These are phyloP conservation scores for Samia ricini DNA, from an alignment of 1,140 invertebrate genomes.

Conservation along the genomic window DNA sequence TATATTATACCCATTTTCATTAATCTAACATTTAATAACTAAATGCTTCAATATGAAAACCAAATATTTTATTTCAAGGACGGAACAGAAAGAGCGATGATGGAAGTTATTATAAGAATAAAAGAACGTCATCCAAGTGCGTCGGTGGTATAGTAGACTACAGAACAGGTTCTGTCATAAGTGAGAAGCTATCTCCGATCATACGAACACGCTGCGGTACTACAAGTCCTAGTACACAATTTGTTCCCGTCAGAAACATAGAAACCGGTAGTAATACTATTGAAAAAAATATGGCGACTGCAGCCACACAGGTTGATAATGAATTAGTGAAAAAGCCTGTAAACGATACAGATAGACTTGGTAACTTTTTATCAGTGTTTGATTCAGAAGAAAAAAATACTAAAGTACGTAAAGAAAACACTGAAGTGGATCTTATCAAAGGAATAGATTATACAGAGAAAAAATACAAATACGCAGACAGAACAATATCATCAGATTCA, in stretches of 20 bases:
- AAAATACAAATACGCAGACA: constrained; percentile 1
- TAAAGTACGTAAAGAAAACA: constrained; percentile 1
- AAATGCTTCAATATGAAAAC: too few species aligned
- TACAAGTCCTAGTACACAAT: constrained; percentile 29
- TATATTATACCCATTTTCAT: too few species aligned
- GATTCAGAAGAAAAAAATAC: not conserved
- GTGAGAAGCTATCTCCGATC: constrained; percentile 50
- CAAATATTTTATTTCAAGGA: not conserved
- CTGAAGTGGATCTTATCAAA: not conserved
- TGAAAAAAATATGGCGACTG: constrained; percentile 19
- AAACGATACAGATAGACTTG: not conserved
- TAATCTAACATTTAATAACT: not conserved
- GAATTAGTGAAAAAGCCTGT: not conserved
- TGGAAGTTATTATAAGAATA: constrained; percentile 19
- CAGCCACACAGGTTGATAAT: constrained; percentile 22
- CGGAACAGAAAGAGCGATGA: not conserved
- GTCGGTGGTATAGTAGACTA: constrained; percentile 37
- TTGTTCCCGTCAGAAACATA: constrained; percentile 3
- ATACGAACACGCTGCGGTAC: constrained; percentile 37
- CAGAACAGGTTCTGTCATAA: constrained; percentile 23
- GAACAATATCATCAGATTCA: constrained; percentile 48
- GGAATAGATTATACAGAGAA: constrained; percentile 5
- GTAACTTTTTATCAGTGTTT: not conserved
- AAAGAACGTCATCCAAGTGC: constrained; percentile 47
- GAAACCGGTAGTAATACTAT: constrained; percentile 27